Conservation (phyloP, 1,140 invertebrate species). For the Drosophila pallidifrons region DNA sequence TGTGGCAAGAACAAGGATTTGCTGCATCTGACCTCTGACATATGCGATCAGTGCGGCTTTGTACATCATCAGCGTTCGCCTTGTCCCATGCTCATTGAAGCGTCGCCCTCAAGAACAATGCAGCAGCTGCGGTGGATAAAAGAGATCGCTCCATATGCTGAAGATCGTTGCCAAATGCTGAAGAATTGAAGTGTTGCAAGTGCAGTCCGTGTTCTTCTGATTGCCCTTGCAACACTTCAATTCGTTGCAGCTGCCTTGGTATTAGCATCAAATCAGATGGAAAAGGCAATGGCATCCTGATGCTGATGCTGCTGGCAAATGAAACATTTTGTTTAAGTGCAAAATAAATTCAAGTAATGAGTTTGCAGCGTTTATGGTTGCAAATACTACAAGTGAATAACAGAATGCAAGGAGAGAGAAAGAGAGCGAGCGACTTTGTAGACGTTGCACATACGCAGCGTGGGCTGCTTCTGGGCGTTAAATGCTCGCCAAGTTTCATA, state of each 20-base stretch:
- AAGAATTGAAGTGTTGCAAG: constrained; percentile 8
- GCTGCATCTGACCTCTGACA: constrained; percentile 1
- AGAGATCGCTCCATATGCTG: neutral
- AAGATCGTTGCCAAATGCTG: neutral
- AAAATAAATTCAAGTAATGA: constrained; percentile 83
- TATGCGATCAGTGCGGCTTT: constrained; percentile 50
- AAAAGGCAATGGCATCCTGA: constrained; percentile 1
- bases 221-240: constrained; percentile 13
- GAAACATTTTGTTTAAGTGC: constrained; percentile 84
- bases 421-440: neutral
- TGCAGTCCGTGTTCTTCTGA: neutral
- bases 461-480: constrained; percentile 54
- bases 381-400: constrained; percentile 8
- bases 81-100: neutral
- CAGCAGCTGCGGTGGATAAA: constrained; percentile 20
- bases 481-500: constrained; percentile 81
- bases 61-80: constrained; percentile 24
- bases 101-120: neutral
- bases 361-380: constrained; percentile 66
- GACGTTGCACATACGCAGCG: constrained; percentile 38
- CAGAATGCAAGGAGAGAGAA: neutral
- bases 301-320: constrained; percentile 50
- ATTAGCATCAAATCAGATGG: constrained; percentile 17
- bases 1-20: constrained; percentile 43
- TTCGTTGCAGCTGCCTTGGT: neutral